Percentiles rank a stretch among this genome's conserved stretches.
phyloP scores from a whole-genome alignment of 2,888 invertebrate genomes.

The Lithophane socia region DNA sequence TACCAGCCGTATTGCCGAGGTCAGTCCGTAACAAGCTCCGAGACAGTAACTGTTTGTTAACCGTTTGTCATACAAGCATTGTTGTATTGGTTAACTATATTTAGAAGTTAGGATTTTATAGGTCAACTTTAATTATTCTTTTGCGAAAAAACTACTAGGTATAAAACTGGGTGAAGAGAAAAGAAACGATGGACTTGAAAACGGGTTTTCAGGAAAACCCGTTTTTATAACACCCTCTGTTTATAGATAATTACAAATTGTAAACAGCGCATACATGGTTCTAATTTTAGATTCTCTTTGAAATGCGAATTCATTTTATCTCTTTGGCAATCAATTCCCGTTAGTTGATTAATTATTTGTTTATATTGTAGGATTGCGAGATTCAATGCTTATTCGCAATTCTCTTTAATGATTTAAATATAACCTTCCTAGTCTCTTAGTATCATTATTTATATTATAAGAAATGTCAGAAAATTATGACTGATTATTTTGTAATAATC shows the following conservation, averaged over 20 bases:
- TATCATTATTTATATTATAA: background rate
- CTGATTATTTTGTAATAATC: background rate
- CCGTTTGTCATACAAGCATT: slow-evolving; percentile 5
- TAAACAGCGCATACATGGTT: background rate
- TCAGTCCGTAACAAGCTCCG: slow-evolving; percentile 43
- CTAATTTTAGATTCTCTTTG: background rate
- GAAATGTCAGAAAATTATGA: background rate
- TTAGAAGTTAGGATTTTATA: background rate
- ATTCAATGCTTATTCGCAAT: background rate
- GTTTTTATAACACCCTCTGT: too few species aligned
- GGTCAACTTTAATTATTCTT: background rate
- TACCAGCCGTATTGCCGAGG: slow-evolving; percentile 19
- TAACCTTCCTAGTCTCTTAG: background rate
- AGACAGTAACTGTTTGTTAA: slow-evolving; percentile 17
- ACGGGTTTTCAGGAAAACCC: too few species aligned
- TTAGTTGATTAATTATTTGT: slow-evolving; percentile 3
- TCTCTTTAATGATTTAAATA: background rate
- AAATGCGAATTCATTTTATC: background rate
- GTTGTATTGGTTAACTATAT: slow-evolving; percentile 1
- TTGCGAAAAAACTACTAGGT: background rate
- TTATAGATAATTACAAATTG: background rate
- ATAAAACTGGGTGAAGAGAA: background rate
- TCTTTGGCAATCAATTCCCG: background rate
- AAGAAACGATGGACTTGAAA: background rate
- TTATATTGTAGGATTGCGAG: background rate